A percentile compares a stretch with the other conserved stretches of the same genome.
These are phyloP conservation scores for Parnassius apollo DNA, from an alignment of 2,888 invertebrate genomes.

Conservation along the genomic window DNA sequence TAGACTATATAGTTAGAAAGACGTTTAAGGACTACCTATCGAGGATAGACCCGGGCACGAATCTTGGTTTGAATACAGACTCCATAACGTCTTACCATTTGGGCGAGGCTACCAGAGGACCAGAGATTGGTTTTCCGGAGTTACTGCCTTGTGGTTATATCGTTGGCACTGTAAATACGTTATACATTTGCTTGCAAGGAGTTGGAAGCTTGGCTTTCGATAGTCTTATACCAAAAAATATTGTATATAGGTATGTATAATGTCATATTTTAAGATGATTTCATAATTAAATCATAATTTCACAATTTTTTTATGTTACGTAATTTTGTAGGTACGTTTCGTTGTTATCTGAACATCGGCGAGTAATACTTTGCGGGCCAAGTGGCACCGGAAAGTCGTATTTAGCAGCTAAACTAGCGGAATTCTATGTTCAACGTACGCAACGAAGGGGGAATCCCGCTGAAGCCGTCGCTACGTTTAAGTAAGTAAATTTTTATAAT, in stretches of 20 bases:
- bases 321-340: conserved; percentile 83
- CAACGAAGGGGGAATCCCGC: conserved; percentile 90
- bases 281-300: conserved; percentile 6
- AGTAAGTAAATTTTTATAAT: conserved; percentile 75
- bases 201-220: conserved; percentile 95
- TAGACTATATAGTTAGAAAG: conserved; percentile 94
- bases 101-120: conserved; percentile 92
- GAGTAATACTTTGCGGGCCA: conserved; percentile 97
- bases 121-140: conserved; percentile 92
- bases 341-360: conserved; percentile 94
- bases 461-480: conserved; percentile 96
- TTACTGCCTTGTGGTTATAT: conserved; percentile 96
- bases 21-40: conserved; percentile 97
- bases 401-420: conserved; percentile 95
- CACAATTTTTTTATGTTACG: conserved; percentile 9
- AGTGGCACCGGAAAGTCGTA: conserved; percentile 98
- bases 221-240: conserved; percentile 97
- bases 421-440: conserved; percentile 92
- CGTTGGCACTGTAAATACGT: conserved; percentile 91
- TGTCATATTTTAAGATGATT: conserved; percentile 1
- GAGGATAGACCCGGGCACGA: conserved; percentile 95
- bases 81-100: conserved; percentile 96
- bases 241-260: conserved; percentile 89
- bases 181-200: conserved; percentile 94
- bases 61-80: conserved; percentile 90